These are phyloP conservation scores for Ceratina japonica DNA, from an alignment of 1,140 invertebrate genomes.

Conservation along the genomic window DNA sequence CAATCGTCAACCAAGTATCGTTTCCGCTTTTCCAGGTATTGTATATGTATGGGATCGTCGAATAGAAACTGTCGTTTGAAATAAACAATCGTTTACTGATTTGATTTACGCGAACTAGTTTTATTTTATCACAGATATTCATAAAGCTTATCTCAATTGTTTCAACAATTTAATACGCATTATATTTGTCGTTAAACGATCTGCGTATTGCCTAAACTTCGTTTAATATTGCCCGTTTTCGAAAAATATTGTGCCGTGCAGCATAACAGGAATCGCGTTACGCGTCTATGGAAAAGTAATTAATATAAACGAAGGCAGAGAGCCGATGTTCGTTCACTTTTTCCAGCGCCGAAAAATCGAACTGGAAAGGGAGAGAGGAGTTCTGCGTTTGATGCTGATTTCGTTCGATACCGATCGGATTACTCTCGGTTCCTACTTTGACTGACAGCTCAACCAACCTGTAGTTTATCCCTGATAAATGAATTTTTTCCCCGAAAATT, in stretches of 20 bases:
- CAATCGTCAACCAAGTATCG: neutral
- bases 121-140: too few relatives aligned
- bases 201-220: too few relatives aligned
- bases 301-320: slow-evolving; percentile 25
- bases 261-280: too few relatives aligned
- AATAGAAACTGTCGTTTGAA: too few relatives aligned
- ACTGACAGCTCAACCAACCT: slow-evolving; percentile 22
- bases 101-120: too few relatives aligned
- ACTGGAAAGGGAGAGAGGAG: neutral
- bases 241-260: too few relatives aligned
- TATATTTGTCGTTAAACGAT: too few relatives aligned
- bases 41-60: too few relatives aligned
- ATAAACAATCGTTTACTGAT: too few relatives aligned
- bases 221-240: too few relatives aligned
- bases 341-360: slow-evolving; percentile 6
- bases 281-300: slow-evolving; percentile 1
- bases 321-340: slow-evolving; percentile 17
- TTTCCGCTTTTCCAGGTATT: neutral
- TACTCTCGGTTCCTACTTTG: slow-evolving; percentile 28
- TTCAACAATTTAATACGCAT: too few relatives aligned
- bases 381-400: slow-evolving; percentile 27
- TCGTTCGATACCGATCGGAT: slow-evolving; percentile 27
- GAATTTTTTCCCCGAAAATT: slow-evolving; percentile 6
- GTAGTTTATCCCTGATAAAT: slow-evolving; percentile 16
- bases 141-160: too few relatives aligned